Base-by-base conservation (phyloP, 2,888 invertebrate species). In the Sturmia bella region DNA sequence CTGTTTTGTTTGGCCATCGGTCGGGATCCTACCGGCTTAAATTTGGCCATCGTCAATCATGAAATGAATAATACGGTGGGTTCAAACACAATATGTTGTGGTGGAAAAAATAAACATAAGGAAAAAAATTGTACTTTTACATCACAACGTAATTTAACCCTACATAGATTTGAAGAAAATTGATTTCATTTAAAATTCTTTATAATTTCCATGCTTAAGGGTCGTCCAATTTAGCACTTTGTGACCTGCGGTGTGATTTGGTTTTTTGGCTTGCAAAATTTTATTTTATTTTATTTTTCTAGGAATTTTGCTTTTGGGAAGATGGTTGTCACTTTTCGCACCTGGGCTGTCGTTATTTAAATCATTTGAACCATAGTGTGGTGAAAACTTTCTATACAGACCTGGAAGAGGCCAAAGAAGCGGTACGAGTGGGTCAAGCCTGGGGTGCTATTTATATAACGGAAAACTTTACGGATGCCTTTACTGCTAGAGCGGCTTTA, bases 1-100 rank as follows among this genome's bases (percentile, higher is more conserved):
- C 93, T 98, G 76, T 98, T 98, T 93, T 98, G 98, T 89, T 91
- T 97, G 90, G 98, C 98, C 77, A 97, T 97, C 84, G 97, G 97
- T 61, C 93, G 96, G 27, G 97, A 97, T 90, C 97, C 97, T 0
- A 95, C 94, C 76, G 96, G 95, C 61, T 92, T 98, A 3, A 94
- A 93, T 86, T 90, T 98, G 88, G 97, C 97, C 45, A 94, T 97
- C 87, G 94, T 95, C 61, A 95, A 96, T 89, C 91, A 93, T 81
- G 95, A 96, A 91, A 93, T 93, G 92, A 91, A 91, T 84, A 88
- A 89, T 80, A 90, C 91, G 85, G 90, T 87, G 73, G 21, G 86
- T 13, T n/a, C n/a, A n/a, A n/a, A n/a, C n/a, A n/a, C n/a, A n/a
- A n/a, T n/a, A n/a, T 3, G 32, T 32, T 32, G 7, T 32, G 32